Evolutionary conservation across 2,888 invertebrate species (phyloP), one percentile per base, ranked within the genome.

Genomic region (Julus scandinavius): DNA sequence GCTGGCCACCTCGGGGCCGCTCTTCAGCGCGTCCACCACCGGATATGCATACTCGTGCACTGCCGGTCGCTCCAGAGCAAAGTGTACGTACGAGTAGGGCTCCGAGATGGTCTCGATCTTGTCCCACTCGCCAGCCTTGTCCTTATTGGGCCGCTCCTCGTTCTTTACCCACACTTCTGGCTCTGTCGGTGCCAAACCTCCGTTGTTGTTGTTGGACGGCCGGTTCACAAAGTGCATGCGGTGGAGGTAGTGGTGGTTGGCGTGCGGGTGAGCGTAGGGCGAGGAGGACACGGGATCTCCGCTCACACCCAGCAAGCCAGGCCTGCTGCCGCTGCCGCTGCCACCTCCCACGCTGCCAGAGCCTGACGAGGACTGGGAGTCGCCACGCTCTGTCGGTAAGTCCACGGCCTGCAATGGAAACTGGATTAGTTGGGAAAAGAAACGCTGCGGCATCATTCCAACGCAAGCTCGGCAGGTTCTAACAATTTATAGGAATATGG

Each of bases 21-120:
- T 85, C 84, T 90, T 90, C 58, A 91, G 90, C 29, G 92, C 91
- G 89, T 92, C 92, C 90, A 96, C 94, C 90, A 95, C 94, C 0
- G 97, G 97, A 93, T 98, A 97, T 91, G 96, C 95, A 93, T 97
- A 98, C 91, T 98, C 97, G 92, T 97, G 97, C 90, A 95, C 95
- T 90, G 96, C 94, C 85, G 95, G 91, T 89, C 91, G 91, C 89
- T 91, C 91, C 72, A 90, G 90, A 13, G 91, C 95, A 90, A 97
- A 93, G 91, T 97, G 96, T 89, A 97, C 97, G 92, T 97, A 97
- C 49, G 96, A 95, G 92, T 96, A 96, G 29, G 89, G 89, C 63
- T 90, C 90, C 9, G 89, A 88, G 20, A 86, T 54, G 49, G 90
- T 88, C 88, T 90, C 90, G 11, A 90, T 90, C 87, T 90, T 90